Evolutionary conservation across 2,888 invertebrate genomes (phyloP), one percentile per base, ranked within the genome.

Genomic region (Drosophila affinis): DNA sequence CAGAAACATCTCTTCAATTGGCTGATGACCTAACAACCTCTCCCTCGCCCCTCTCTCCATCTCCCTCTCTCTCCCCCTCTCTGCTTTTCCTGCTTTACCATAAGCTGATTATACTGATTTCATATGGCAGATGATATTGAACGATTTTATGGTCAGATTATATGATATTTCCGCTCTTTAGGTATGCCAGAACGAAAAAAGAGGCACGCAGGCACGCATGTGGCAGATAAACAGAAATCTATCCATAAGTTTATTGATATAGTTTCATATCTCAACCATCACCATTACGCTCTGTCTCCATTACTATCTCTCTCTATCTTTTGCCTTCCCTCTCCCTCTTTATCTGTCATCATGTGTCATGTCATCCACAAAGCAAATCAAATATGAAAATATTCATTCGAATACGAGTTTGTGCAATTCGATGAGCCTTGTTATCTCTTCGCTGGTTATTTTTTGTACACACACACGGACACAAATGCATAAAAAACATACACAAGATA

Each of bases 151-250:
- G 70, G 81, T 68, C 72, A 75, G 64, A 71, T 62, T 63, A 71
- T 79, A 69, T 75, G 75, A 79, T 76, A 79, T 82, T 71, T 79
- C 78, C 80, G 76, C 78, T 79, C 49, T 63, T 70, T 78, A 62
- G 59, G 58, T 77, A 61, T 64, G 76, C 62, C 63, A 53, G 59
- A 47, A 61, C 76, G 72, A 21, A 21, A n/a, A 75, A 46, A 54
- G 46, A 48, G 24, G 24, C 45, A 49, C 53, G 24, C 0, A 18
- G 2, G 18, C 14, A 51, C n/a, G 14, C 51, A n/a, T 29, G 51
- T n/a, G 14, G 12, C 57, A 53, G 62, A 68, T 72, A 68, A 68
- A 62, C 56, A 64, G 72, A 77, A 24, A 29, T 29, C 29, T 29
- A 29, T 77, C 69, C 57, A 39, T n/a, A 52, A 49, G 57, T 62